Evolutionary conservation across 2,888 invertebrate genomes (phyloP).

Genomic region (Archips xylosteana): DNA sequence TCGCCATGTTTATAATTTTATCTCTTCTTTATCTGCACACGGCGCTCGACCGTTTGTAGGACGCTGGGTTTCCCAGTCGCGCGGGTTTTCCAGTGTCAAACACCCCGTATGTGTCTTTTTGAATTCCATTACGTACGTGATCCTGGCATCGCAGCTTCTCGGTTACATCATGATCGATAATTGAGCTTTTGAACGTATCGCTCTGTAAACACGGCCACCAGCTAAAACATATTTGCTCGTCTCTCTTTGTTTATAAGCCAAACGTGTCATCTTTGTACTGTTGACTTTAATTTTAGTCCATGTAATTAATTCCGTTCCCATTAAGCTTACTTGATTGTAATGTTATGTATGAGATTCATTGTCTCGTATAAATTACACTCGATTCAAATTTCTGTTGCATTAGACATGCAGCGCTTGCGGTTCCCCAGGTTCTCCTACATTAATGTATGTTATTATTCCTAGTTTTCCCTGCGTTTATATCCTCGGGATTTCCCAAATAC

Average conservation of each 20-base stretch:
- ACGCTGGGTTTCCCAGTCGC: slow-evolving; percentile 43
- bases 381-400: not conserved
- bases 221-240: slow-evolving; percentile 5
- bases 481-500: slow-evolving; percentile 27
- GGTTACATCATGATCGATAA: not conserved
- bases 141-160: slow-evolving; percentile 3
- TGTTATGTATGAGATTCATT: not conserved
- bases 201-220: not conserved
- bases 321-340: not conserved
- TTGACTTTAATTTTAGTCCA: not conserved
- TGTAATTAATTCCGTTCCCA: not conserved
- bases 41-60: slow-evolving; percentile 33
- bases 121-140: slow-evolving; percentile 31
- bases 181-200: slow-evolving; percentile 10
- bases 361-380: not conserved
- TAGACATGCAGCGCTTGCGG: slow-evolving; percentile 4
- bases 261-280: not conserved
- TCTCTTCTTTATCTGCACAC: slow-evolving; percentile 18
- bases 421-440: not conserved
- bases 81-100: slow-evolving; percentile 42
- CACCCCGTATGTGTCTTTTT: slow-evolving; percentile 29
- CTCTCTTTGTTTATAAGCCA: slow-evolving; percentile 4
- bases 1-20: not conserved
- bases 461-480: slow-evolving; percentile 26
- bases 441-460: slow-evolving; percentile 18